Evolutionary conservation across 2,797 vertebrate genomes (phyloP).

Genomic region (Lagorchestes hirsutus): DNA sequence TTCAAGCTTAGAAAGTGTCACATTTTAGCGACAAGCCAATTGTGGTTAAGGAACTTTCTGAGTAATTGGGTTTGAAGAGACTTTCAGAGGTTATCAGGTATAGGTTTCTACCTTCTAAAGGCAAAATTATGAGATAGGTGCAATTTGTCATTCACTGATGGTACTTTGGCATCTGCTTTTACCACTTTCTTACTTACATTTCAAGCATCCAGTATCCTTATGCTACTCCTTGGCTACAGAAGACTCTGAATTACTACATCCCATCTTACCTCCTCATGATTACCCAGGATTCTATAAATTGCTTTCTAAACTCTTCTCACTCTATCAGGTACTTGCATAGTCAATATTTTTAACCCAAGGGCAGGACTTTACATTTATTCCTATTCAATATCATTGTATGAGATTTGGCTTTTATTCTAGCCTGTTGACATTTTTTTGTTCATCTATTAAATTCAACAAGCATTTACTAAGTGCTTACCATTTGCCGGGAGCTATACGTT

Average conservation of each 20-base stretch:
- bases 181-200: neutral
- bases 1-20: slow-evolving; percentile 4
- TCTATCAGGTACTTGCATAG: neutral
- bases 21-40: neutral
- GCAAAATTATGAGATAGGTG: neutral
- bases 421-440: neutral
- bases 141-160: neutral
- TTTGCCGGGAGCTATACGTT: neutral
- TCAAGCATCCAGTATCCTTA: neutral
- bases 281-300: neutral
- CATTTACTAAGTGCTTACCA: neutral
- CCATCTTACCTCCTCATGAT: neutral
- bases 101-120: neutral
- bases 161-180: neutral
- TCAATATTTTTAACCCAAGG: neutral
- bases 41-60: neutral
- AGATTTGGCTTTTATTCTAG: neutral
- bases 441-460: neutral
- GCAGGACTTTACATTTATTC: neutral
- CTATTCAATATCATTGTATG: neutral
- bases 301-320: neutral
- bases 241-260: neutral
- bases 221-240: neutral
- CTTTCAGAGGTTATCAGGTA: neutral
- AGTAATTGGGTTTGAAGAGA: neutral